Base-by-base conservation (phyloP, 2,113 vertebrate genomes). In the Lota lota region DNA sequence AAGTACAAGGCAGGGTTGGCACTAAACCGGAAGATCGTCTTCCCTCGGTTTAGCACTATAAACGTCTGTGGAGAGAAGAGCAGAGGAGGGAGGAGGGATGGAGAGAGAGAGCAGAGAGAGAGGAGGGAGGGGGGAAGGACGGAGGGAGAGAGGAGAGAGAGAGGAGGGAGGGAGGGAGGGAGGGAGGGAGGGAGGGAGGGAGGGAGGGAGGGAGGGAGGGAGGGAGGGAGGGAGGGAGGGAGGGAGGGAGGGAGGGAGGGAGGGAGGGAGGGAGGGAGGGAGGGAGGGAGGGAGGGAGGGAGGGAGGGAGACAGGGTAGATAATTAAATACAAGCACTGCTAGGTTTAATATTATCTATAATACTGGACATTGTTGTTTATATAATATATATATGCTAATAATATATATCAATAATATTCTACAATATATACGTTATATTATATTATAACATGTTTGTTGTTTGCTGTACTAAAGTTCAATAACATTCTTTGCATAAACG, bases 11-110 rank as follows among this genome's bases (percentile, higher is more conserved):
- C 95, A 94, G 97, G 94, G 68, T 92, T 96, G 93, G 97, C 97
- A 94, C 95, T 98, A 93, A 99, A 99, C 92, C 97, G 94, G 95
- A 99, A 98, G 94, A 98, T 94, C 81, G 97, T 97, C 95, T 99
- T 99, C 90, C 97, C 97, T 94, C 84, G 96, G 94, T 99, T 99
- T 94, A 99, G 90, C 93, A 99, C 97, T 96, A 99, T 98, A 97
- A 98, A 99, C 90, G 97, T 99, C 97, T 99, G 96, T 72, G 87
- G 90, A 91, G 87, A 94, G 82, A 95, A 80, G 88, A 79, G 80
- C 80, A 74, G 82, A 61, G 88, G 66, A 53, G 64, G 64, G 70
- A 17, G 64, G 56, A 59, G 63, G 64, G 60, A 66, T 33, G 69
- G 40, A 68, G 36, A 72, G 63, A 78, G 22, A 17, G 51, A 53